Evolutionary conservation across 2,888 invertebrate species (phyloP).

Genomic region (Sipha maydis): DNA sequence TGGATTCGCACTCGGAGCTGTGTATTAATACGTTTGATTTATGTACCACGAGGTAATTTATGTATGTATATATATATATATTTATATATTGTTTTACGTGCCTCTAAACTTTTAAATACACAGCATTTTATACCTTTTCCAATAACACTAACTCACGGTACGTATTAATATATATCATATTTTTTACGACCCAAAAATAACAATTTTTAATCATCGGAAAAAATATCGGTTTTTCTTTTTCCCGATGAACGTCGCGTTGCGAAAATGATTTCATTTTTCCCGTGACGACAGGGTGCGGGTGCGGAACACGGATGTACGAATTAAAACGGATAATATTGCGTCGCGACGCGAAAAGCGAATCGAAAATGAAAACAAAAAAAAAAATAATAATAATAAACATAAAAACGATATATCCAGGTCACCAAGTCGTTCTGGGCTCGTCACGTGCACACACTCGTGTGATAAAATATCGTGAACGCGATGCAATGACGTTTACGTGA

Average conservation of each 20-base stretch:
- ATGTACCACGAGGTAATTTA: neutral
- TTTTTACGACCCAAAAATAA: conserved; percentile 21
- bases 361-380: neutral
- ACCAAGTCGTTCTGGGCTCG: neutral
- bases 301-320: neutral
- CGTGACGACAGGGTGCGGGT: neutral
- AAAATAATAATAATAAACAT: neutral
- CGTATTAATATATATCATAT: neutral
- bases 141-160: neutral
- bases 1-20: neutral
- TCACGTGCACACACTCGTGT: no score
- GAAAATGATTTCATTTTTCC: neutral
- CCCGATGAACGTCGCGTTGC: neutral
- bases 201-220: neutral
- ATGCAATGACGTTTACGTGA: neutral
- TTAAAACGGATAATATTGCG: neutral
- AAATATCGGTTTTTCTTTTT: conserved; percentile 1
- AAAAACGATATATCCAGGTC: neutral
- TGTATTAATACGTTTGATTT: neutral
- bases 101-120: conserved; percentile 5
- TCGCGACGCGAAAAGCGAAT: neutral
- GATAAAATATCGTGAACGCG: neutral
- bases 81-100: neutral
- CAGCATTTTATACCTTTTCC: conserved; percentile 18
- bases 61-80: neutral